Evolutionary conservation across 2,113 vertebrate species (phyloP).

Genomic region (Sinocyclocheilus maitianheensis): DNA sequence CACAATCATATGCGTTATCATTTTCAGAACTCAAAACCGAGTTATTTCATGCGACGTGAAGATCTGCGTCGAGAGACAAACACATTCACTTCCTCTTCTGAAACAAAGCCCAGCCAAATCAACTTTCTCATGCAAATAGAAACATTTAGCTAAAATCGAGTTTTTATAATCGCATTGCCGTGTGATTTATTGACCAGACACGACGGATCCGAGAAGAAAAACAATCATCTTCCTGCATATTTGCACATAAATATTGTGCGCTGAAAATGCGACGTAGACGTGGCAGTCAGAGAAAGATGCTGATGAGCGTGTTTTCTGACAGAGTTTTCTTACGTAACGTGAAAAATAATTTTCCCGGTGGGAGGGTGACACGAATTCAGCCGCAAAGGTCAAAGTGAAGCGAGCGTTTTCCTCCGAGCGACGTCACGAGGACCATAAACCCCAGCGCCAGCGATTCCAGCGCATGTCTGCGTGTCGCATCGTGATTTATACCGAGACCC

Average conservation of each 20-base stretch:
- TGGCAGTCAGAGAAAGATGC: conserved; percentile 38
- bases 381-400: conserved; percentile 67
- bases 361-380: conserved; percentile 1
- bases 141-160: conserved; percentile 37
- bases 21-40: conserved; percentile 15
- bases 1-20: not conserved
- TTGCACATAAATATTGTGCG: conserved; percentile 31
- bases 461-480: no score
- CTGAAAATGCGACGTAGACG: not conserved
- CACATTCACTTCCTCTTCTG: conserved; percentile 8
- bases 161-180: conserved; percentile 28
- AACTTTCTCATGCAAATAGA: conserved; percentile 32
- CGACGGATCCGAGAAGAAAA: not conserved
- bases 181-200: conserved; percentile 18
- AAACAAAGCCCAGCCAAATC: not conserved
- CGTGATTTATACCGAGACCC: conserved; percentile 53
- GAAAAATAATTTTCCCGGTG: conserved; percentile 31
- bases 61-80: not conserved
- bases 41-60: not conserved
- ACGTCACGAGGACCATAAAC: conserved; percentile 70
- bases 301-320: conserved; percentile 49
- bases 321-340: conserved; percentile 22
- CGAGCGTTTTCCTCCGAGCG: conserved; percentile 69
- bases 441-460: conserved; percentile 68
- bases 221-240: conserved; percentile 33